phyloP scores from a whole-genome alignment of 2,888 invertebrate genomes.

The Bellardia bayeri region DNA sequence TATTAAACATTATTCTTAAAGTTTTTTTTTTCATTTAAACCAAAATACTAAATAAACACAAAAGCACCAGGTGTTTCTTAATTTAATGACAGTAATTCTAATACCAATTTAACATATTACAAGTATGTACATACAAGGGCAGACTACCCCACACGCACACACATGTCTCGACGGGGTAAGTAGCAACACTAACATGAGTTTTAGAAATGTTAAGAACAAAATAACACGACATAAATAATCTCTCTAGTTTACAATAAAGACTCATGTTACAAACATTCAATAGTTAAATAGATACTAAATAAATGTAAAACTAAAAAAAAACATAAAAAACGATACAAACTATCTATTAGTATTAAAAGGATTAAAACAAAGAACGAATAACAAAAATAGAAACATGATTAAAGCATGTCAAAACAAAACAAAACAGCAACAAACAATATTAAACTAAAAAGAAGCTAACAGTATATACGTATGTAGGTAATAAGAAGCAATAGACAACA shows the following conservation, averaged over 20 bases:
- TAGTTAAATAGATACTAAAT: conserved; percentile 35
- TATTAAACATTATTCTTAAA: too few relatives aligned
- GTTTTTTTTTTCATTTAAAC: too few relatives aligned
- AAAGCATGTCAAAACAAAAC: conserved; percentile 64
- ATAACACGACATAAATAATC: conserved; percentile 71
- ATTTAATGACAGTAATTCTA: conserved; percentile 31
- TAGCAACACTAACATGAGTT: conserved; percentile 48
- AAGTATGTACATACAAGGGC: neutral
- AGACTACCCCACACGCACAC: conserved; percentile 28
- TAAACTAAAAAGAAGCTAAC: neutral
- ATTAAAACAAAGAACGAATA: conserved; percentile 45
- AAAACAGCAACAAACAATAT: conserved; percentile 32
- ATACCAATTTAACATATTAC: conserved; percentile 35
- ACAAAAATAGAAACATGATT: conserved; percentile 62
- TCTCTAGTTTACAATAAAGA: conserved; percentile 61
- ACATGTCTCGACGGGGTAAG: neutral
- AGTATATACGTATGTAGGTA: neutral
- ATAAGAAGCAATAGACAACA: conserved; percentile 27
- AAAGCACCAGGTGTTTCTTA: conserved; percentile 9
- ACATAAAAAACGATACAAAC: conserved; percentile 30
- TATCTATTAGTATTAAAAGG: conserved; percentile 55
- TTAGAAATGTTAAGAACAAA: conserved; percentile 66
- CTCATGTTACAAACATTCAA: conserved; percentile 59
- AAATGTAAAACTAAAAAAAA: conserved; percentile 39
- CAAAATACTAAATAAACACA: neutral